Evolutionary conservation across 2,113 vertebrate genomes (phyloP).

Genomic region (Varanus komodoensis): DNA sequence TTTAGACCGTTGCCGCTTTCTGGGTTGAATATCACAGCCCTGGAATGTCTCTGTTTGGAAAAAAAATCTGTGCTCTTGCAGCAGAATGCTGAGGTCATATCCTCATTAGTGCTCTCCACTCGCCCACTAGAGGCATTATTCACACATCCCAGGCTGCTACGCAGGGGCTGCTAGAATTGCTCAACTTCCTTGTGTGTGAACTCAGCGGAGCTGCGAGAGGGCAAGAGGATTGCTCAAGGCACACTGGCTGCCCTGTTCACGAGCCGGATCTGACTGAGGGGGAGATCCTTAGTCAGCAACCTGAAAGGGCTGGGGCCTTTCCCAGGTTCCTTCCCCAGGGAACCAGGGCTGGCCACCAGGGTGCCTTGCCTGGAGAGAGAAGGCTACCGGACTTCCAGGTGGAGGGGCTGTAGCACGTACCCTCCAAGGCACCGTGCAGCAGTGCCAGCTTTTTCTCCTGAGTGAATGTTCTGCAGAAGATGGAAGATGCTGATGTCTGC

Average conservation of each 20-base stretch:
- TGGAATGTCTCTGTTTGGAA: not conserved
- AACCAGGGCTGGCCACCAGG: not conserved
- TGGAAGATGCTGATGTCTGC: no score
- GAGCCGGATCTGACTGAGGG: not conserved
- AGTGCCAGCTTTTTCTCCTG: no score
- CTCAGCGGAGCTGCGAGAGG: not conserved
- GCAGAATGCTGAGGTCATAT: not conserved
- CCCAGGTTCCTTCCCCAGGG: not conserved
- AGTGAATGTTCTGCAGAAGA: no score
- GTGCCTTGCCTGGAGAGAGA: not conserved
- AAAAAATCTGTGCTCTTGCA: not conserved
- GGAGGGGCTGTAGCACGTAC: no score
- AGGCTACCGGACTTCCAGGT: no score
- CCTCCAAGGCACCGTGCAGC: no score
- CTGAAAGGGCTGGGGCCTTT: not conserved
- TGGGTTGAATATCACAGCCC: not conserved
- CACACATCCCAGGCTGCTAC: not conserved
- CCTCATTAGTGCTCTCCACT: not conserved
- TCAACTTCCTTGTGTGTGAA: not conserved
- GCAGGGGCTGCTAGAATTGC: not conserved
- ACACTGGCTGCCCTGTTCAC: not conserved
- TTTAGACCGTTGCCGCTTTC: not conserved
- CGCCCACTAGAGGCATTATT: not conserved
- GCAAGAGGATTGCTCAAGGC: not conserved
- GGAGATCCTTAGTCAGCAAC: not conserved